Evolutionary conservation across 2,888 invertebrate species (phyloP), one percentile per base, ranked within the genome.

Genomic region (Bruchidius siliquastri): DNA sequence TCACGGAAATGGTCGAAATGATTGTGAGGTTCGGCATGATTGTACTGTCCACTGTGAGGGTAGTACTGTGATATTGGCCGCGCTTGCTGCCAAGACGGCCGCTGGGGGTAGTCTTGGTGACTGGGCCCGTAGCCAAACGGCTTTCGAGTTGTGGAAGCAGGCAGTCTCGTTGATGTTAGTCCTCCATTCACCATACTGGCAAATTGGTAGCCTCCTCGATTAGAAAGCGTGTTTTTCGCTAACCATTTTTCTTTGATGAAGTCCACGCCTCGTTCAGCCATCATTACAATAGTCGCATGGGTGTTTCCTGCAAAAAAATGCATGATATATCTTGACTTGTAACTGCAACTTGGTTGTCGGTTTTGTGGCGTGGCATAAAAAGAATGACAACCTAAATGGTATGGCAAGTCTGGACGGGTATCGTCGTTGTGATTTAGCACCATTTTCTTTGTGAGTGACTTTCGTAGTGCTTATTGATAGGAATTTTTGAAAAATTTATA

Each of bases 201-300:
- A 13, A 13, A 4, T 18, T 3, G 49, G 49, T 49, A 49, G 18
- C 49, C 49, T 49, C 49, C 49, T 13, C 49, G 8, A 18, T 49
- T 49, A 18, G 10, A 3, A 13, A 49, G 6, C 13, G 49, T 49
- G 49, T 13, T 20, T 30, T 10, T n/a, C n/a, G 74, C 32, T 69
- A 80, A 70, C 83, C 84, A 86, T 78, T 82, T 83, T 72, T 83
- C 80, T 75, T 85, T 86, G 32, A 87, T 85, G 71, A 82, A 81
- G 73, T 86, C 85, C 0, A 84, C 84, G 4, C 85, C 87, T 72
- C 84, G 82, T 74, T 87, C 86, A 0, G 86, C 86, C 71, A 87
- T 85, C 86, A 87, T 85, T 26, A 87, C 84, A 70, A 84, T 81
- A 2, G 86, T 85, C 0, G 85, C 86, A 71, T 86, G 85, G 0